Percentiles rank a stretch among this genome's conserved stretches.
phyloP scores from a whole-genome alignment of 2,113 vertebrate species.

The Lates calcarifer region DNA sequence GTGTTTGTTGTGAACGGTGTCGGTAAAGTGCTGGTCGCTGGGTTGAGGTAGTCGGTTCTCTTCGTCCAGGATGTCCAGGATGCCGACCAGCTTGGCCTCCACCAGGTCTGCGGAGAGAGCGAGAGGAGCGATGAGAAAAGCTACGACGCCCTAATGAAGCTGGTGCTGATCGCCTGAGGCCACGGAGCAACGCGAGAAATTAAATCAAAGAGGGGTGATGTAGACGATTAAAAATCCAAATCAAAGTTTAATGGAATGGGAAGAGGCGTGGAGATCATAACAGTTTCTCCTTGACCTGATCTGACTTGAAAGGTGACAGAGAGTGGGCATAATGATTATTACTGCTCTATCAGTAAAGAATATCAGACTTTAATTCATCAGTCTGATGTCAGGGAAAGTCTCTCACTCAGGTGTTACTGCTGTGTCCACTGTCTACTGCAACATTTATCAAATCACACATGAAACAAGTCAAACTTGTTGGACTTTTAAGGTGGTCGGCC shows the following conservation, averaged over 20 bases:
- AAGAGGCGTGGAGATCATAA: neutral
- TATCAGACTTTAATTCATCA: neutral
- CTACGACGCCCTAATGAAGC: neutral
- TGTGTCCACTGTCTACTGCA: too few species aligned
- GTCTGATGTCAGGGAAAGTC: too few species aligned
- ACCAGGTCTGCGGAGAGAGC: conserved; percentile 89
- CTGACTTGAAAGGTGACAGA: neutral
- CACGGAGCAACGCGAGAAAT: neutral
- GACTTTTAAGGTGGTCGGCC: too few species aligned
- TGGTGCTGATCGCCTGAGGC: neutral
- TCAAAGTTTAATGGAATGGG: conserved; percentile 15
- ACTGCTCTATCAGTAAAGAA: neutral
- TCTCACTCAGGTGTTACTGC: too few species aligned
- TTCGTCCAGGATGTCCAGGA: conserved; percentile 98
- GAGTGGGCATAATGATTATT: neutral
- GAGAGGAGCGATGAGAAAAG: neutral
- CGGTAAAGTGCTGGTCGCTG: conserved; percentile 97
- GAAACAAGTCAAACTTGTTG: too few species aligned
- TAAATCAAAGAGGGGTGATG: conserved; percentile 28
- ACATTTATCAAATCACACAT: too few species aligned
- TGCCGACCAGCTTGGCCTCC: conserved; percentile 93
- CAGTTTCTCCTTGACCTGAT: conserved; percentile 20
- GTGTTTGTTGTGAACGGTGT: conserved; percentile 94
- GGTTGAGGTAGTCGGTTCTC: conserved; percentile 98
- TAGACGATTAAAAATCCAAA: conserved; percentile 24